phyloP scores from a whole-genome alignment of 1,140 invertebrate species.

The Cecropterus lyciades region DNA sequence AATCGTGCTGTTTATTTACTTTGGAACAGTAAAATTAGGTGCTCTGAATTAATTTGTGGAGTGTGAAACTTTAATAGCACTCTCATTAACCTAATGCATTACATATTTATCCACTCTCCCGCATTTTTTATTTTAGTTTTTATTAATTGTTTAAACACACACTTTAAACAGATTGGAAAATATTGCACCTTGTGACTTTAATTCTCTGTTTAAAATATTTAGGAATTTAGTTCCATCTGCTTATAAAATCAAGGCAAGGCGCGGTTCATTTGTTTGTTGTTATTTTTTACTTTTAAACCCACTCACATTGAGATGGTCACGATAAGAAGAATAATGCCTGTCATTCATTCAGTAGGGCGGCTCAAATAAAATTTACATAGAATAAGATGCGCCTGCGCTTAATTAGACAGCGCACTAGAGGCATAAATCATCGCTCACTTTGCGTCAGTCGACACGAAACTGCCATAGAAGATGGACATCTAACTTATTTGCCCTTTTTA shows the following conservation, averaged over 20 bases:
- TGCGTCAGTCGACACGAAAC: constrained; percentile 56
- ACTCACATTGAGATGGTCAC: constrained; percentile 43
- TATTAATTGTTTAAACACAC: too few species aligned
- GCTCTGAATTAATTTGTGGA: constrained; percentile 48
- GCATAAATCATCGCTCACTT: constrained; percentile 69
- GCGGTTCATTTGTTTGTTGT: constrained; percentile 39
- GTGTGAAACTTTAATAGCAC: constrained; percentile 34
- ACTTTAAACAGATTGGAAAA: too few species aligned
- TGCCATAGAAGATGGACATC: constrained; percentile 52
- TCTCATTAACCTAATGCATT: constrained; percentile 5
- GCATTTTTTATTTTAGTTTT: constrained; percentile 3
- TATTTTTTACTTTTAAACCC: constrained; percentile 48
- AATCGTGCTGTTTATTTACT: constrained; percentile 62
- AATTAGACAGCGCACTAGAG: constrained; percentile 63
- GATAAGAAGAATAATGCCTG: constrained; percentile 54
- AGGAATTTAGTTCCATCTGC: too few species aligned
- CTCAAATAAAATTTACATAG: constrained; percentile 67
- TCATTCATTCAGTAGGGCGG: constrained; percentile 56
- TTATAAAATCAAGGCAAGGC: constrained; percentile 35
- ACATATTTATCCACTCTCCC: constrained; percentile 8
- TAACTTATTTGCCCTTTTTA: constrained; percentile 33
- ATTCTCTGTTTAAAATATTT: too few species aligned
- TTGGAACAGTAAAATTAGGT: constrained; percentile 43
- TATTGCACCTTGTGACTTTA: too few species aligned
- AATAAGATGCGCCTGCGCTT: constrained; percentile 68